Evolutionary conservation across 2,888 invertebrate genomes (phyloP), one percentile per base, ranked within the genome.

Genomic region (Tridacna gigas): DNA sequence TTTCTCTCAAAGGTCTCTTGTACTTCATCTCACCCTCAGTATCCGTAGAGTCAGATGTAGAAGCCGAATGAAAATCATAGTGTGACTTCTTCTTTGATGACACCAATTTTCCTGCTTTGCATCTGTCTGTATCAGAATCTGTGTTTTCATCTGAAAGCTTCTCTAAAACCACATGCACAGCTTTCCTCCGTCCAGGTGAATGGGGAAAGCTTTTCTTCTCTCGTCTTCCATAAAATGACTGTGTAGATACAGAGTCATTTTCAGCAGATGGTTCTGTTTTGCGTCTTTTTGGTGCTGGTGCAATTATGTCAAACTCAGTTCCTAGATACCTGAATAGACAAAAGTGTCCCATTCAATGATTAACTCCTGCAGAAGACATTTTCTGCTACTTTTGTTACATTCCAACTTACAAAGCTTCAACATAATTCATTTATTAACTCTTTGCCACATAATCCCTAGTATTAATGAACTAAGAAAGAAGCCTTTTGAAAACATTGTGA

Each of bases 161-260:
- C 56, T 82, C 51, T 18, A 86, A 65, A 66, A 89, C 80, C 45
- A 82, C 81, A 12, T 77, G 67, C 0, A 79, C 87, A 48, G 87
- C 86, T 65, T 84, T 87, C n/a, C 89, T 79, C 22, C 90, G 82
- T 12, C 81, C 63, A 13, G 90, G 90, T 2, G 90, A 90, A 79
- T 90, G 90, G 25, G 90, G 90, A 66, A 86, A 90, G 47, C 77
- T 65, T 25, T 79, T 84, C 71, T 90, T 89, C 22, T 88, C 89
- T 67, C 83, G 81, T 60, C 80, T 80, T n/a, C 91, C 90, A 88
- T 92, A 92, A 71, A 92, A 92, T 18, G 90, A 90, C 61, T 88
- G 90, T 22, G 89, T 81, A 13, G 85, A 88, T 77, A 92, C 87
- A 7, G 88, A 67, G 12, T 89, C 86, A 13, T 75, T 77, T 28